Percentiles rank a stretch among this genome's conserved stretches.
Evolutionary conservation across 2,797 vertebrate genomes (phyloP).

Genomic region (Neosilurus mollespiculum): DNA sequence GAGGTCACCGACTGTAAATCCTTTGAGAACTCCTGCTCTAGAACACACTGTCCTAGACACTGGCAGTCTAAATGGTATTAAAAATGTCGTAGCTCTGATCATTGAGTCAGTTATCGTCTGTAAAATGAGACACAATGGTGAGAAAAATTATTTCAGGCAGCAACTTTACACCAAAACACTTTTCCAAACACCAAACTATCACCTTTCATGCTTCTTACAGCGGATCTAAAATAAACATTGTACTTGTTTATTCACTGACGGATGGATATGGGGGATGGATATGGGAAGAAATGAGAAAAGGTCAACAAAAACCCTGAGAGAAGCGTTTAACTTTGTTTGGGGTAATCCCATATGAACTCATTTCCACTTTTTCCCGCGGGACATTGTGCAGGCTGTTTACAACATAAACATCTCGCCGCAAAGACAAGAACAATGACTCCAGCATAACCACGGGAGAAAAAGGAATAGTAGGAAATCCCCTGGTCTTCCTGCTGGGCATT

Average conservation of each 20-base stretch:
- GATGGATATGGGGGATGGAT: background rate
- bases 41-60: background rate
- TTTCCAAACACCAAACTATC: background rate
- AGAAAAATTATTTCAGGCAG: background rate
- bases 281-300: background rate
- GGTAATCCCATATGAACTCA: slow-evolving; percentile 31
- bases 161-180: background rate
- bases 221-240: background rate
- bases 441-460: background rate
- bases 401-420: slow-evolving; percentile 26
- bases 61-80: background rate
- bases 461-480: slow-evolving; percentile 40
- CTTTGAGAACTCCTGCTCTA: background rate
- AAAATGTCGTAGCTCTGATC: background rate
- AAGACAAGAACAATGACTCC: slow-evolving; percentile 39
- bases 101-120: background rate
- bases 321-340: slow-evolving; percentile 37
- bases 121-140: background rate
- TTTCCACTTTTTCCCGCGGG: slow-evolving; percentile 31
- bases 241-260: background rate
- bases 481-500: slow-evolving; percentile 29
- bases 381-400: slow-evolving; percentile 14
- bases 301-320: background rate
- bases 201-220: background rate
- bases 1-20: too few relatives aligned